Percentiles rank a stretch among this genome's conserved stretches.
Conservation (phyloP, 2,888 invertebrate species). For the Sinelater perroti region DNA sequence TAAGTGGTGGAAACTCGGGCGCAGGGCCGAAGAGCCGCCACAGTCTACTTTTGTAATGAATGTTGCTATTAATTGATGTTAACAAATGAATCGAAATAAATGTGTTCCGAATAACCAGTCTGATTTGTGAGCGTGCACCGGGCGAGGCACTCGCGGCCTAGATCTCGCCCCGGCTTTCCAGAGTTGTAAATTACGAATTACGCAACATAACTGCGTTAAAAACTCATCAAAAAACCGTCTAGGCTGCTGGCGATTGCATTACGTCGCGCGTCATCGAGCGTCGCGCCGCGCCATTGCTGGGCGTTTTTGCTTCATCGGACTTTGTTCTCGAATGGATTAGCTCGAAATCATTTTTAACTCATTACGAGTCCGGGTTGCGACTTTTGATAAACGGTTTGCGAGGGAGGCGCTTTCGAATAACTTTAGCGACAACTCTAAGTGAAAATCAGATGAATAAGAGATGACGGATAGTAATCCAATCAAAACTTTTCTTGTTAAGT, state of each 20-base stretch:
- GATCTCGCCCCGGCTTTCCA: background rate
- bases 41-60: slow-evolving; percentile 24
- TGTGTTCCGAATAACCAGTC: slow-evolving; percentile 20
- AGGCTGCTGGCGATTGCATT: slow-evolving; percentile 23
- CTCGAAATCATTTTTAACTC: background rate
- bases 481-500: no score
- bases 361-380: no score
- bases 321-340: slow-evolving; percentile 8
- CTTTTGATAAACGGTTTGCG: no score
- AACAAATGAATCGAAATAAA: slow-evolving; percentile 21
- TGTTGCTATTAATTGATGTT: slow-evolving; percentile 4
- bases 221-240: slow-evolving; percentile 32
- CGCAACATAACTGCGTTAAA: slow-evolving; percentile 27
- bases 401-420: no score
- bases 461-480: no score
- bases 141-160: no score
- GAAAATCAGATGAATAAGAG: no score
- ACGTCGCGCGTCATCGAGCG: background rate
- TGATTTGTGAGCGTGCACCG: no score
- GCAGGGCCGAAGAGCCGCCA: slow-evolving; percentile 1
- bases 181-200: slow-evolving; percentile 27
- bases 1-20: slow-evolving; percentile 8
- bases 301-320: slow-evolving; percentile 12
- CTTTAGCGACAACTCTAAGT: no score
- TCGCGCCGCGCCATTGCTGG: slow-evolving; percentile 1